Evolutionary conservation across 2,888 invertebrate species (phyloP), one percentile per base, ranked within the genome.

Genomic region (Priocnemis perturbator): DNA sequence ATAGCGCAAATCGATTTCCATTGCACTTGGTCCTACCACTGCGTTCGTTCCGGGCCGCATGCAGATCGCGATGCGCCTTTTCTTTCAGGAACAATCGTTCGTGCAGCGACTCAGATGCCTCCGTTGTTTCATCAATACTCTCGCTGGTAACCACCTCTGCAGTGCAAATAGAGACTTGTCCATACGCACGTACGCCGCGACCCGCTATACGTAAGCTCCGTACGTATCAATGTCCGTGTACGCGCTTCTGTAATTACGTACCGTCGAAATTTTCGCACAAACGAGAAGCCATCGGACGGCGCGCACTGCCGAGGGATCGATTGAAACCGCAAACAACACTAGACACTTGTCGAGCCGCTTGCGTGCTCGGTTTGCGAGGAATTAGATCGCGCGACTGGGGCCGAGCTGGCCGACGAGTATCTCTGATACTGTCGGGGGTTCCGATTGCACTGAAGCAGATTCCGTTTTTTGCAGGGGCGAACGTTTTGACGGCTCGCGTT

Each of bases 121-220:
- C 60, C 21, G 55, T 69, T 76, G 81, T 79, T 79, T 80, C 78
- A 65, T 79, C 79, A 44, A 79, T 79, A 79, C 62, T 64, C 64
- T 20, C 67, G 67, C 61, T 80, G 60, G 79, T 78, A 70, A 79
- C 80, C 79, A 67, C 71, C 73, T 80, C 69, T 69, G 67, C 78
- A 44, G 47, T 59, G 45, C 23, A 45, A 21, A 45, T 15, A 1
- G 15, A 19, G 20, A n/a, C 7, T 23, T 26, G 47, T 48, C 5
- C 17, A 11, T 37, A 37, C 37, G 37, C 37, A 9, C 20, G n/a
- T 50, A 20, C 50, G 11, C 37, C 37, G 53, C 60, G 23, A 56
- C 11, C 58, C 20, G 26, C 48, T 30, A 59, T 37, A 21, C 11
- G 23, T 26, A 7, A n/a, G 59, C 21, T 21, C 30, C 52, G 14